Evolutionary conservation across 1,140 invertebrate species (phyloP).

Genomic region (Aphaenogaster rudis): DNA sequence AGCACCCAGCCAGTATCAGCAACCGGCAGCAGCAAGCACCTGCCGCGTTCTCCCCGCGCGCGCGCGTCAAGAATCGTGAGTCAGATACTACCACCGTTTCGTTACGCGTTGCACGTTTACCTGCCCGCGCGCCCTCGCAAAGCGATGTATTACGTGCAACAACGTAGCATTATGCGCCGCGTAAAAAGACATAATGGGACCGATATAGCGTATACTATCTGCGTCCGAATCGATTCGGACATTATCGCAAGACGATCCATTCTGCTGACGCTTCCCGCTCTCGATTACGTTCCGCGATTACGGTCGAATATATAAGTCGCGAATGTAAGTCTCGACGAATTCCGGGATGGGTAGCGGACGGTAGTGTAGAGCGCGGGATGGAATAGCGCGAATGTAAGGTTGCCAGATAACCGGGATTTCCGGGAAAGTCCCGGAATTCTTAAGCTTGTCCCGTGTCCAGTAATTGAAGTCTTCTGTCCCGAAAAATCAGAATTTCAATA

Average conservation of each 20-base stretch:
- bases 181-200: constrained; percentile 43
- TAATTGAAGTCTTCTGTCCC: too few relatives aligned
- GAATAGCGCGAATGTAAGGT: too few relatives aligned
- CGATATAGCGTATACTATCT: neutral
- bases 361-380: neutral
- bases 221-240: constrained; percentile 43
- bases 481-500: too few relatives aligned
- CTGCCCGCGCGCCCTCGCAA: constrained; percentile 9
- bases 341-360: neutral
- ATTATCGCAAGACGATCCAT: constrained; percentile 20
- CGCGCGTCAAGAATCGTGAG: constrained; percentile 77
- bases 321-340: neutral
- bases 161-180: constrained; percentile 48
- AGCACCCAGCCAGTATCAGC: constrained; percentile 71
- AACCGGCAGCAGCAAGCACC: constrained; percentile 76
- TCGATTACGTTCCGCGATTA: constrained; percentile 7
- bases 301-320: neutral
- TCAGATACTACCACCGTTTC: constrained; percentile 73
- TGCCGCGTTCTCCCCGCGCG: constrained; percentile 73
- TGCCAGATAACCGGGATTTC: too few relatives aligned
- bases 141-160: constrained; percentile 49
- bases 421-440: too few relatives aligned
- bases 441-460: too few relatives aligned
- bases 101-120: constrained; percentile 21
- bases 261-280: neutral